These are phyloP conservation scores for Mylabris sibirica DNA, from an alignment of 2,888 invertebrate genomes.

Conservation along the genomic window DNA sequence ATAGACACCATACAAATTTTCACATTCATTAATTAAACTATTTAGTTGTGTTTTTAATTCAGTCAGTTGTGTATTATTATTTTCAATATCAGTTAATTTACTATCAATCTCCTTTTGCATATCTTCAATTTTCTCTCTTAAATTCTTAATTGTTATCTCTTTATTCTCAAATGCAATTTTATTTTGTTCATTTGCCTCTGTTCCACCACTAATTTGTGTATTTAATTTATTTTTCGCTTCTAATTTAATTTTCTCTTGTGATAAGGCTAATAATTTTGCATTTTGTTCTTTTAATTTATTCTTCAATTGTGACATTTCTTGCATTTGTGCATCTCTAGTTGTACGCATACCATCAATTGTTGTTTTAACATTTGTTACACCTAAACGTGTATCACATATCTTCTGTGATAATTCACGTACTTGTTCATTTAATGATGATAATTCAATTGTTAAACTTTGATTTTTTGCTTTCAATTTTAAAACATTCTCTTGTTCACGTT, in stretches of 20 bases:
- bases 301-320: constrained; percentile 84
- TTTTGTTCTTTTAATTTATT: constrained; percentile 85
- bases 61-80: constrained; percentile 78
- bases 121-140: constrained; percentile 74
- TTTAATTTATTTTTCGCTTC: constrained; percentile 75
- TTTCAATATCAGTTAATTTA: constrained; percentile 82
- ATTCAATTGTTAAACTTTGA: constrained; percentile 82
- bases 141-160: constrained; percentile 69
- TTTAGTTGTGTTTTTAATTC: constrained; percentile 74
- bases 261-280: constrained; percentile 77
- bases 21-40: constrained; percentile 73
- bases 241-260: constrained; percentile 83
- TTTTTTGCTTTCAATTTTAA: constrained; percentile 86
- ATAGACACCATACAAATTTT: constrained; percentile 71
- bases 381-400: constrained; percentile 83
- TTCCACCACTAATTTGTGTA: constrained; percentile 58
- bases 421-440: constrained; percentile 67
- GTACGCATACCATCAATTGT: constrained; percentile 96
- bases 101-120: constrained; percentile 79
- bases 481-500: constrained; percentile 85
- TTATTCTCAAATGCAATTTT: constrained; percentile 73
- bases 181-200: constrained; percentile 63
- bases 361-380: constrained; percentile 89
- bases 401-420: constrained; percentile 82
- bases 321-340: constrained; percentile 89